phyloP scores from a whole-genome alignment of 2,797 vertebrate species.

The Lepus oiostolus region DNA sequence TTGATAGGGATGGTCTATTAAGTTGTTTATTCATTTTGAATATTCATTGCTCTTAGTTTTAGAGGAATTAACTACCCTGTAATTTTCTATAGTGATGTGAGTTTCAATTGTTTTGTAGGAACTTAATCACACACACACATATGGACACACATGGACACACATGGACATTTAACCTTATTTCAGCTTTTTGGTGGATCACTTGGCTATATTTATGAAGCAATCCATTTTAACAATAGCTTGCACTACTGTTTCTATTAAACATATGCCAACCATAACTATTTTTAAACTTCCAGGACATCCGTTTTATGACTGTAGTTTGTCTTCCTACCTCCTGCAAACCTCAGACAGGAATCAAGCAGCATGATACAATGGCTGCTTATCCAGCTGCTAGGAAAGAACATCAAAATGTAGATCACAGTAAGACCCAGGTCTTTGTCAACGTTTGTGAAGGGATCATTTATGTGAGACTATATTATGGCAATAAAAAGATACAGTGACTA shows the following conservation, averaged over 20 bases:
- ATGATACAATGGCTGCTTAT: background rate
- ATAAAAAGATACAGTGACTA: background rate
- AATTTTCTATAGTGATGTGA: background rate
- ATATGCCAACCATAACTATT: background rate
- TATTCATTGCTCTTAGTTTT: background rate
- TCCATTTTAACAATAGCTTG: background rate
- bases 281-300: background rate
- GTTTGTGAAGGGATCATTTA: background rate
- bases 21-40: background rate
- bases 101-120: background rate
- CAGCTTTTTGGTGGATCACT: background rate
- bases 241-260: background rate
- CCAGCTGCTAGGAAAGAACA: background rate
- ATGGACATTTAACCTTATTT: background rate
- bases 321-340: too few species aligned
- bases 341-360: too few species aligned
- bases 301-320: too few species aligned
- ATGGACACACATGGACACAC: background rate
- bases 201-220: slow-evolving; percentile 16
- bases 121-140: background rate
- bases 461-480: background rate
- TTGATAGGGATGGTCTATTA: background rate
- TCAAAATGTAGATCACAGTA: background rate
- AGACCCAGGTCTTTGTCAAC: background rate
- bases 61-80: background rate